Evolutionary conservation across 2,888 invertebrate species (phyloP).

Genomic region (Ctena decussata): DNA sequence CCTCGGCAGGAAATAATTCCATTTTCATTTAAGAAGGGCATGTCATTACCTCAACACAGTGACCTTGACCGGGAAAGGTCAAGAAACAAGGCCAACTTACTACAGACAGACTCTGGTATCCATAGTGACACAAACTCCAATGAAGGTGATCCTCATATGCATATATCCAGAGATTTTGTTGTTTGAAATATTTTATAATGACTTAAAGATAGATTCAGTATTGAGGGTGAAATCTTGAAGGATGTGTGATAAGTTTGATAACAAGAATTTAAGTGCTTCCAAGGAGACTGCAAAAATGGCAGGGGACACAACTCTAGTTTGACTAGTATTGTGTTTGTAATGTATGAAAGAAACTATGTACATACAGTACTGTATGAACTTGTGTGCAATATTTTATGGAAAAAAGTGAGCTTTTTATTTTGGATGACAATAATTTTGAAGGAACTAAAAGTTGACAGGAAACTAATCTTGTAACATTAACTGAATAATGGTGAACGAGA

Average conservation of each 20-base stretch:
- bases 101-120: slow-evolving; percentile 60
- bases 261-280: background rate
- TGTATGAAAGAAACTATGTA: too few relatives aligned
- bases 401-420: too few relatives aligned
- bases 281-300: background rate
- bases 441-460: too few relatives aligned
- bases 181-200: slow-evolving; percentile 28
- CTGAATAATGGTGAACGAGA: too few relatives aligned
- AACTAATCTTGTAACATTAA: too few relatives aligned
- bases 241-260: background rate
- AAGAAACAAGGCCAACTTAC: slow-evolving; percentile 50
- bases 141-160: slow-evolving; percentile 30
- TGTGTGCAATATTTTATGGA: too few relatives aligned
- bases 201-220: background rate
- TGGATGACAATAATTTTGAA: too few relatives aligned
- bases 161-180: slow-evolving; percentile 42
- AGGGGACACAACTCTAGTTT: background rate
- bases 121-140: slow-evolving; percentile 62
- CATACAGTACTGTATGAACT: too few relatives aligned
- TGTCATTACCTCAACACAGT: slow-evolving; percentile 38
- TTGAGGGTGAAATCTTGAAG: background rate
- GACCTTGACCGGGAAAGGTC: slow-evolving; percentile 45
- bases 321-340: too few relatives aligned
- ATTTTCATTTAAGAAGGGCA: slow-evolving; percentile 66
- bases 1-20: slow-evolving; percentile 64